Percentiles rank a stretch among this genome's conserved stretches.
Conservation (phyloP, 2,888 invertebrate genomes). For the Chrysina gloriosa region DNA sequence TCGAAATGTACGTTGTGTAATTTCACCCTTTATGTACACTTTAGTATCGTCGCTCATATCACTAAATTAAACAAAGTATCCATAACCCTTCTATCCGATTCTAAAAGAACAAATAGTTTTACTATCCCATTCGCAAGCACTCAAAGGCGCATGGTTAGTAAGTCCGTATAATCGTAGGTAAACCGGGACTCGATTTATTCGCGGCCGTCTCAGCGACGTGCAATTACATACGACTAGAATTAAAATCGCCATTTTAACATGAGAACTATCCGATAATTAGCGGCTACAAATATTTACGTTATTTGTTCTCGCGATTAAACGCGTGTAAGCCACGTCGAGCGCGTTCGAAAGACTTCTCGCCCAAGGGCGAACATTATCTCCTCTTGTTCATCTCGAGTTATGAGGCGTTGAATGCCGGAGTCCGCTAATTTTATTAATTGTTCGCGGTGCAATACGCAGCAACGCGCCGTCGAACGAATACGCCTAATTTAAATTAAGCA, state of each 20-base stretch:
- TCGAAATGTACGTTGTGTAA: too few relatives aligned
- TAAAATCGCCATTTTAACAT: conserved; percentile 4
- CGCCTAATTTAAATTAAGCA: conserved; percentile 1
- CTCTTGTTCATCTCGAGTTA: conserved; percentile 19
- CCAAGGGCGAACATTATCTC: conserved; percentile 16
- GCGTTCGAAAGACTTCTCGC: not conserved
- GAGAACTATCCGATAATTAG: conserved; percentile 24
- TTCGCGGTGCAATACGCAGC: not conserved
- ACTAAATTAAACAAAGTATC: too few relatives aligned
- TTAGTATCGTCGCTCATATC: too few relatives aligned
- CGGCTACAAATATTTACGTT: conserved; percentile 12
- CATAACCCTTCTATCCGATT: too few relatives aligned
- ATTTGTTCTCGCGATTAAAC: conserved; percentile 7
- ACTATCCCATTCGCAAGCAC: too few relatives aligned
- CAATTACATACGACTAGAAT: not conserved
- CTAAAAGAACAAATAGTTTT: too few relatives aligned
- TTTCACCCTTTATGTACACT: too few relatives aligned
- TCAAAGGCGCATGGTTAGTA: too few relatives aligned
- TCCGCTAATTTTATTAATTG: conserved; percentile 21
- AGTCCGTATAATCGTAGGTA: not conserved
- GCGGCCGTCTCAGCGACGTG: not conserved
- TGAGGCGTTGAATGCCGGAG: conserved; percentile 11
- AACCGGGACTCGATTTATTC: not conserved
- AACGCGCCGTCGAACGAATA: not conserved
- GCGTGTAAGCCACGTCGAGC: not conserved